A percentile compares a stretch with the other conserved stretches of the same genome.
Evolutionary conservation across 2,888 invertebrate species (phyloP).

Genomic region (Lithophane leautieri): DNA sequence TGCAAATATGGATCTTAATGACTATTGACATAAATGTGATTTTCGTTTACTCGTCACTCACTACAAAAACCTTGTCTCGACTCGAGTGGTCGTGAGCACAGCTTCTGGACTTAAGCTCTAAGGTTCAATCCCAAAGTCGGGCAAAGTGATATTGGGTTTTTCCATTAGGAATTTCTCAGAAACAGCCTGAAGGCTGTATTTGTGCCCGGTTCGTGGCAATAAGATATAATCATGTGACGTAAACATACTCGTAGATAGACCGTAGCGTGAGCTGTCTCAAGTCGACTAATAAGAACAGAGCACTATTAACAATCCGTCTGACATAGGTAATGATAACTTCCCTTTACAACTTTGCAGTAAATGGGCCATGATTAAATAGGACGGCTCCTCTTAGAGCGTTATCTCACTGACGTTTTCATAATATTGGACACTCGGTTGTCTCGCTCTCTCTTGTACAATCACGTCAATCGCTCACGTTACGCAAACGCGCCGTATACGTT

Average conservation of each 20-base stretch:
- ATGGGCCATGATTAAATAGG: conserved; percentile 22
- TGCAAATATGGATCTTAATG: conserved; percentile 1
- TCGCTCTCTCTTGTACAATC: too few species aligned
- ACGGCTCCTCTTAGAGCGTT: neutral
- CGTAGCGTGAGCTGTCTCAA: neutral
- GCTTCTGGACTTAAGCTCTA: neutral
- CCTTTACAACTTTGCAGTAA: conserved; percentile 19
- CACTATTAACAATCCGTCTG: conserved; percentile 3
- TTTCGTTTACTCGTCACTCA: neutral
- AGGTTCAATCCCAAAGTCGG: too few species aligned
- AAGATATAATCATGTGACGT: too few species aligned
- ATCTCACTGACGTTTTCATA: too few species aligned
- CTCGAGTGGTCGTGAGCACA: neutral
- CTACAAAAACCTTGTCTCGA: neutral
- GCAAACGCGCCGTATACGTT: too few species aligned
- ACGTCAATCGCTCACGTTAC: too few species aligned
- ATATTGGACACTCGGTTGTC: too few species aligned
- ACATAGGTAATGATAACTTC: conserved; percentile 34
- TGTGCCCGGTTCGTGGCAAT: too few species aligned
- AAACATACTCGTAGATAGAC: too few species aligned
- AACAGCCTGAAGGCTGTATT: too few species aligned
- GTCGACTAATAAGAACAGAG: neutral
- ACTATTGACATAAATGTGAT: neutral
- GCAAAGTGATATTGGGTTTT: too few species aligned
- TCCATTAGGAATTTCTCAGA: too few species aligned